phyloP scores from a whole-genome alignment of 2,888 invertebrate genomes.

The Gasteruption jaculator region DNA sequence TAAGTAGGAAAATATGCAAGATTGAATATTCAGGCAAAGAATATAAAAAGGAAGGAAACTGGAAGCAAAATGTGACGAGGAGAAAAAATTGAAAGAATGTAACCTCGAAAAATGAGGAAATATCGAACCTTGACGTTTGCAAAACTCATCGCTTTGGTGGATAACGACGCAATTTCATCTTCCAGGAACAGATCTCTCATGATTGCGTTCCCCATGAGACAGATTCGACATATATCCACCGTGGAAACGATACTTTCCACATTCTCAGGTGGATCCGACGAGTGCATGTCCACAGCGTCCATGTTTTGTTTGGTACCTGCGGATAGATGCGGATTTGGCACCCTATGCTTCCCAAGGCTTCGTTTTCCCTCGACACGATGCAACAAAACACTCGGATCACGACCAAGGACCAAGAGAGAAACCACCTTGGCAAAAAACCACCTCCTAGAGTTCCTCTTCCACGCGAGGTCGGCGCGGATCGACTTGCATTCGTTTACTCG shows the following conservation, averaged over 20 bases:
- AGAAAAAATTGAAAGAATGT: slow-evolving; percentile 2
- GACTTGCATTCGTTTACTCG: too few relatives aligned
- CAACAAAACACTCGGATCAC: neutral
- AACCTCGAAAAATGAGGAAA: slow-evolving; percentile 17
- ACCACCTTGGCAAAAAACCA: too few relatives aligned
- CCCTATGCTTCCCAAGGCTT: neutral
- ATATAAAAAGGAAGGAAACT: too few relatives aligned
- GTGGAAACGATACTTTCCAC: slow-evolving; percentile 32
- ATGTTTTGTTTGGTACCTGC: slow-evolving; percentile 42
- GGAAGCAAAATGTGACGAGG: too few relatives aligned
- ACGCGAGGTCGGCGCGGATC: too few relatives aligned
- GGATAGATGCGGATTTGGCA: slow-evolving; percentile 16
- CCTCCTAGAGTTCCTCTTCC: too few relatives aligned
- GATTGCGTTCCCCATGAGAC: slow-evolving; percentile 36
- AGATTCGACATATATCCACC: slow-evolving; percentile 43
- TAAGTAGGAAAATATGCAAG: too few relatives aligned
- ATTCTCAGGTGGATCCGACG: slow-evolving; percentile 35
- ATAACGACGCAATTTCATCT: slow-evolving; percentile 35
- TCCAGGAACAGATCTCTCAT: slow-evolving; percentile 43
- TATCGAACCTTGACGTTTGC: slow-evolving; percentile 48
- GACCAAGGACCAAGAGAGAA: too few relatives aligned
- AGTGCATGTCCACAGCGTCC: slow-evolving; percentile 47
- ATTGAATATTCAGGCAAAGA: too few relatives aligned
- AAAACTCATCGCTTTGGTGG: slow-evolving; percentile 46
- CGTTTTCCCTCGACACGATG: neutral